A percentile compares a stretch with the other conserved stretches of the same genome.
Evolutionary conservation across 2,113 vertebrate species (phyloP).

Genomic region (Coptodon rendalli): DNA sequence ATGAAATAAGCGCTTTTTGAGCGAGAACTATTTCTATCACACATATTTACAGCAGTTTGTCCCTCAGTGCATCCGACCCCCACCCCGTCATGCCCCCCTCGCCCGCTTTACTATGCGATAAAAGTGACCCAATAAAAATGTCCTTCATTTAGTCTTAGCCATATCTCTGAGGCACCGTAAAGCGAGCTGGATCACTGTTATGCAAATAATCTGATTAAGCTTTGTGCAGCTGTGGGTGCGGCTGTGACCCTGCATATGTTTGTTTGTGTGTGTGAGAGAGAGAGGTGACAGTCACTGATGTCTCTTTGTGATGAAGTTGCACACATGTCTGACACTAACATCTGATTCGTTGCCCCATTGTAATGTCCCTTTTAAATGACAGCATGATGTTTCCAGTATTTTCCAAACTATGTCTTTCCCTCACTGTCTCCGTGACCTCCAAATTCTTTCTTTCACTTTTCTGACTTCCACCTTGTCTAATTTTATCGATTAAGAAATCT

Average conservation of each 20-base stretch:
- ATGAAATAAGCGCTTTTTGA: slow-evolving; percentile 33
- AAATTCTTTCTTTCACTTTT: background rate
- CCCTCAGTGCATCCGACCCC: background rate
- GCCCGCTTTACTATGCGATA: background rate
- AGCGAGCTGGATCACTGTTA: slow-evolving; percentile 26
- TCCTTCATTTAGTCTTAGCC: background rate
- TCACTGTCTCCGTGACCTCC: background rate
- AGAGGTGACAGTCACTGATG: background rate
- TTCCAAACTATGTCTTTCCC: background rate
- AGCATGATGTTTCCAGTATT: slow-evolving; percentile 3
- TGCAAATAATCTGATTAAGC: slow-evolving; percentile 26
- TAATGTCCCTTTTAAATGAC: background rate
- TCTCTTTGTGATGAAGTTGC: background rate
- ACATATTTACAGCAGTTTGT: slow-evolving; percentile 21
- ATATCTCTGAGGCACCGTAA: background rate
- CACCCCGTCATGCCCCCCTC: background rate
- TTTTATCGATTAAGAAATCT: background rate
- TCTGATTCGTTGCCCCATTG: background rate
- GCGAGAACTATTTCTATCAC: slow-evolving; percentile 50
- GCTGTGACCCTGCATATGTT: background rate
- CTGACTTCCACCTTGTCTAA: background rate
- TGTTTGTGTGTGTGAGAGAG: background rate
- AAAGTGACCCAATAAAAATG: background rate
- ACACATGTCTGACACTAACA: background rate
- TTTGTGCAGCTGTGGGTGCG: background rate